A percentile compares a stretch with the other conserved stretches of the same genome.
Conservation (phyloP, 2,113 vertebrate genomes). For the Zonotrichia leucophrys region DNA sequence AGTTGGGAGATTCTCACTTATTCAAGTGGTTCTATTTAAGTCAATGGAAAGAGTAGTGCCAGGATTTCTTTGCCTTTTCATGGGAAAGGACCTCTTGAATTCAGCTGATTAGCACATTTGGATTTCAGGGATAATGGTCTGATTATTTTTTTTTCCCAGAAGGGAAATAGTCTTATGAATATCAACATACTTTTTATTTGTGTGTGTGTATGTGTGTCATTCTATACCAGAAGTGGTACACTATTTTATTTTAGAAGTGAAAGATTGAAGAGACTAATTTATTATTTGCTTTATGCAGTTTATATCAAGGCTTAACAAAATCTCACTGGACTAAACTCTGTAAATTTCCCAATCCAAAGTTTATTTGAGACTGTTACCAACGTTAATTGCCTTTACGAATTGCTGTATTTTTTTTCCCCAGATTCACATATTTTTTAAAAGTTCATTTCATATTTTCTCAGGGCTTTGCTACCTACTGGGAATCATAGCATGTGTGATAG, state of each 20-base stretch:
- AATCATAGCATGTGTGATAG: conserved; percentile 50
- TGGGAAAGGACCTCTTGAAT: conserved; percentile 6
- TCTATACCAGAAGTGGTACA: not conserved
- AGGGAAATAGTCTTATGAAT: conserved; percentile 31
- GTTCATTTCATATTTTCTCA: conserved; percentile 66
- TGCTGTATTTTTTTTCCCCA: not conserved
- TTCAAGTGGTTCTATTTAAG: conserved; percentile 36
- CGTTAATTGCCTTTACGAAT: conserved; percentile 50
- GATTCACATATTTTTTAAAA: conserved; percentile 60
- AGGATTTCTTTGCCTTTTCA: conserved; percentile 8
- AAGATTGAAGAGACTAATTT: conserved; percentile 50
- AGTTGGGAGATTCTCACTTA: not conserved
- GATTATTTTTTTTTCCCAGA: conserved; percentile 21
- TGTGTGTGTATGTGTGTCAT: not conserved
- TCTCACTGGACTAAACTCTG: conserved; percentile 63
- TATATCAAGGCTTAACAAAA: conserved; percentile 62
- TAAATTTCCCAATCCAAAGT: conserved; percentile 61
- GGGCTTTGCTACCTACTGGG: conserved; percentile 54
- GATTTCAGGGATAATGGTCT: conserved; percentile 44
- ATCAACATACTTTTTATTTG: conserved; percentile 18
- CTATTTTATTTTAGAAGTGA: conserved; percentile 26
- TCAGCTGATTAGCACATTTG: conserved; percentile 18
- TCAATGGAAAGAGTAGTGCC: not conserved
- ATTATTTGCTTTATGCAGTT: conserved; percentile 64
- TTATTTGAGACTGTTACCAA: conserved; percentile 61